phyloP scores from a whole-genome alignment of 2,113 vertebrate genomes.

The Scopus umbretta region DNA sequence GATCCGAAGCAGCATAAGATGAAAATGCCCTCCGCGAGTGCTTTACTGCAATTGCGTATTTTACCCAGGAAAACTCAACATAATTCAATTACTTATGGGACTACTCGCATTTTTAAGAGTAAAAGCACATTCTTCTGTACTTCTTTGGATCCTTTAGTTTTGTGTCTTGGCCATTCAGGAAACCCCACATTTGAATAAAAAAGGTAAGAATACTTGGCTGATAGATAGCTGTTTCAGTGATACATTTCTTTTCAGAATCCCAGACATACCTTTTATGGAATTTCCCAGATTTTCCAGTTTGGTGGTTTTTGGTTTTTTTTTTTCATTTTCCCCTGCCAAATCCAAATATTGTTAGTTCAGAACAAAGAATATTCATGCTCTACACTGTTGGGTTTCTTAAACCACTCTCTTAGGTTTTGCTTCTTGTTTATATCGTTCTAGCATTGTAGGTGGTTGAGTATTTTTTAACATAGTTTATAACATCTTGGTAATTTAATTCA shows the following conservation, averaged over 20 bases:
- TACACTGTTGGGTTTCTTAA: neutral
- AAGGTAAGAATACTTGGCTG: neutral
- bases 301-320: too few species aligned
- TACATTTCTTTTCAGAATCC: neutral
- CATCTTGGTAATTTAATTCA: constrained; percentile 20
- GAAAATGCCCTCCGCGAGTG: neutral
- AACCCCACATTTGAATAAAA: neutral
- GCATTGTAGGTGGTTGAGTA: neutral
- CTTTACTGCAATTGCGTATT: neutral
- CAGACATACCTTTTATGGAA: neutral
- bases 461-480: neutral
- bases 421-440: neutral
- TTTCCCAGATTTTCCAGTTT: neutral
- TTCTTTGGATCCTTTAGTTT: neutral
- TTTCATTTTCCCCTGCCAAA: neutral
- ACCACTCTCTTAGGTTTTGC: neutral
- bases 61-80: neutral
- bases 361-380: neutral
- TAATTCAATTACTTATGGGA: neutral
- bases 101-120: neutral
- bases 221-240: neutral
- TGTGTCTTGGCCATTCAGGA: neutral
- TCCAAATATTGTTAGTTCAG: neutral
- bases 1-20: neutral
- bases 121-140: neutral